Base-by-base conservation (phyloP, 30 jellyfish, hydroid and myxozoan genomes). In the Chrysaora quinquecirrha region DNA sequence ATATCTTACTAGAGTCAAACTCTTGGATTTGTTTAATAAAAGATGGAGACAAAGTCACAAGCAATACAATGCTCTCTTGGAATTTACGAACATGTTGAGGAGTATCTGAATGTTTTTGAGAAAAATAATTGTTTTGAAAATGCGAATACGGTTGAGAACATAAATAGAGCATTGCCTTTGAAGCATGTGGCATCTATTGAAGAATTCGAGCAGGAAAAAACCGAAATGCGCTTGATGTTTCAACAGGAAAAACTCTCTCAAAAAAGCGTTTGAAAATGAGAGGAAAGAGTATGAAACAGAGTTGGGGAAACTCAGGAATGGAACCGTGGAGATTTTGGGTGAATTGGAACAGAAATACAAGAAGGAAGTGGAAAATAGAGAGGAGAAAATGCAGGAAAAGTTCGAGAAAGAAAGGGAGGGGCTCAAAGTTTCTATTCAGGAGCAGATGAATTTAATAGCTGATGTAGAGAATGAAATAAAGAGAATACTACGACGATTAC, bases 201-300 rank as follows among this genome's bases (percentile, higher is more conserved):
- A 76, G 85, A 76, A 43, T 80, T 72, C 76, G 98, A 91, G 30
- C 73, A 64, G 63, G 98, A 91, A 73, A 91, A 91, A 52, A 75
- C 47, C 46, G 96, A 85, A 58, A 54, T 91, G 84, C 48, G 34
- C n/a, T 62, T 76, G 23, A 60, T n/a, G 24, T 85, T 70, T 47
- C 75, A 73, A 32, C 64, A 77, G 14, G 96, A 91, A 54, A 91
- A 48, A 64, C 1, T 64, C 93, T 18, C 48, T 91, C 76, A 85
- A 79, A 74, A 72, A 75, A 24, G 98, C 98, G 34, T 91, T 33
- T 32, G 96, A 79, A 75, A 91, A 91, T 33, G 98, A 91, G 83
- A 74, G 79, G 12, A 71, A 77, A 27, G 98, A 91, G 24, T 84
- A 85, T 30, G 78, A 66, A 33, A 79, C 63, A 52, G 98, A 91